phyloP scores from a whole-genome alignment of 2,797 vertebrate genomes.

The Pangasius krempfi region DNA sequence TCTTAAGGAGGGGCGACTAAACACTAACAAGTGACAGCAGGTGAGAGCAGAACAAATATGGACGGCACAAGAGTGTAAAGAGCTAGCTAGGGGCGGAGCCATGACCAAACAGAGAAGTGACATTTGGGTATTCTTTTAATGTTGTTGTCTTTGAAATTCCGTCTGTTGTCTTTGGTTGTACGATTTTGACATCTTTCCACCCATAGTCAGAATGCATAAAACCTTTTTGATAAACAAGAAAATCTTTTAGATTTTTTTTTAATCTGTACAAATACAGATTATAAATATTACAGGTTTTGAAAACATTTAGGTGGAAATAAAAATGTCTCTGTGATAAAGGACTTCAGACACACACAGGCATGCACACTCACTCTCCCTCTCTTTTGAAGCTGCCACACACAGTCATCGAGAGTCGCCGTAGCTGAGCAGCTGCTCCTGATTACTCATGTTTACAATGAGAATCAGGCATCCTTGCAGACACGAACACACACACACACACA shows the following conservation, averaged over 20 bases:
- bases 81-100: neutral
- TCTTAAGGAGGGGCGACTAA: neutral
- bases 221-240: neutral
- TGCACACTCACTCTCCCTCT: neutral
- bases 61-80: neutral
- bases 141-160: neutral
- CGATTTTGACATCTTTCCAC: neutral
- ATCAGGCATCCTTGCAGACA: slow-evolving; percentile 48
- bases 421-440: slow-evolving; percentile 52
- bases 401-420: slow-evolving; percentile 38
- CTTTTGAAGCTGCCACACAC: slow-evolving; percentile 51
- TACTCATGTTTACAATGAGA: slow-evolving; percentile 54
- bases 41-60: neutral
- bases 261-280: neutral
- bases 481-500: slow-evolving; percentile 25
- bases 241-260: neutral
- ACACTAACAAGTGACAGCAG: neutral
- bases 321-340: neutral
- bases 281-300: neutral
- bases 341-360: neutral
- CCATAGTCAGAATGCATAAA: neutral
- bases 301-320: neutral
- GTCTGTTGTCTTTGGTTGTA: neutral
- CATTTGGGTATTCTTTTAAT: neutral
- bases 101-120: neutral